Base-by-base conservation (phyloP, 1,140 invertebrate species). In the Limonius californicus region DNA sequence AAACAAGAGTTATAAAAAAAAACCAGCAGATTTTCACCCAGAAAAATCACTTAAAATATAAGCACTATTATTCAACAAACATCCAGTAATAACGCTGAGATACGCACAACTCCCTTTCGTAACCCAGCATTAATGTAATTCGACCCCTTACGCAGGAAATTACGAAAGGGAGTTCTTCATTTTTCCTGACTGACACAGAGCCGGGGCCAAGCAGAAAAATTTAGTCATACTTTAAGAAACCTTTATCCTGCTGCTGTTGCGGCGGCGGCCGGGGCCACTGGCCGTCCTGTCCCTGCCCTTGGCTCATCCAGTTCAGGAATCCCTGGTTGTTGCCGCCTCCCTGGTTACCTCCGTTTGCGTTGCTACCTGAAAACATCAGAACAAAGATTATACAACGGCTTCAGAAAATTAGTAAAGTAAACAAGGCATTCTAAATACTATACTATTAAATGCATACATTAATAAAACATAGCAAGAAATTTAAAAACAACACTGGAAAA, bases 171-270 rank as follows among this genome's bases (percentile, higher is more conserved):
- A 50, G 14, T 50, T 8, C 42, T 14, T 55, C 7, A 32, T 16
- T 6, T 30, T 30, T 6, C n/a, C 21, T 1, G 54, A 30, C 11
- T 27, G 20, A 27, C 30, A 32, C n/a, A 50, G 45, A 45, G 2
- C 45, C 9, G 30, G 27, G 21, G 14, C 15, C 18, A 30, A 11
- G 39, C 43, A 35, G 43, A 45, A 47, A 61, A 61, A 35, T 53
- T 58, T 73, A 76, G 27, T 76, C 75, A 63, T 77, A 77, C 70
- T 77, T 76, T 54, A 77, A 66, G 60, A 77, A 76, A 56, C 70
- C 70, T 53, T 77, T 77, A 57, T 76, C 74, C 62, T 76, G 73
- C 18, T 65, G 70, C 32, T 73, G 71, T 50, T 72, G 73, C 1
- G 75, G 73, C 8, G 71, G 73, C 9, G 71, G 73, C 20, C 75